Conservation (phyloP, 2,888 invertebrate species). For the Xylota sylvarum region DNA sequence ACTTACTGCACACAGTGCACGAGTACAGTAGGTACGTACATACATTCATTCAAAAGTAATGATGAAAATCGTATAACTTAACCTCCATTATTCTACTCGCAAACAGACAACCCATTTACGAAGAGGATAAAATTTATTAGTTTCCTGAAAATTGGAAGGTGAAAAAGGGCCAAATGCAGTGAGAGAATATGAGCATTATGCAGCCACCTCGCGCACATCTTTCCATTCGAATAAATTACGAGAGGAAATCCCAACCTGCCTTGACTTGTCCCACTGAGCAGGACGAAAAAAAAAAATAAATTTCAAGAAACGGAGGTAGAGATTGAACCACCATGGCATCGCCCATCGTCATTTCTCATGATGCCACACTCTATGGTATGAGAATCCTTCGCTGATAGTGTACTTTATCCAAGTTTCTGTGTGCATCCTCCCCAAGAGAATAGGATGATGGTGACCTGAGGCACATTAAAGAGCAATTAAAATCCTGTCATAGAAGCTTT, state of each 20-base stretch:
- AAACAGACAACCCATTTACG: conserved; percentile 72
- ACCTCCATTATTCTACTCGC: conserved; percentile 64
- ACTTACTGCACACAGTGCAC: conserved; percentile 20
- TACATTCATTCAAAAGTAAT: conserved; percentile 48
- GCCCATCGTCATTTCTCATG: conserved; percentile 60
- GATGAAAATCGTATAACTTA: conserved; percentile 70
- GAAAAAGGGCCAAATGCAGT: conserved; percentile 31
- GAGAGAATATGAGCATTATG: conserved; percentile 38
- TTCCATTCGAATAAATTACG: conserved; percentile 66
- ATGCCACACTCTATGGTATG: conserved; percentile 15
- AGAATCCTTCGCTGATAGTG: conserved; percentile 55
- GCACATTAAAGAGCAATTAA: conserved; percentile 77
- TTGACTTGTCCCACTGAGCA: conserved; percentile 40
- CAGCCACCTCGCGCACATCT: conserved; percentile 37
- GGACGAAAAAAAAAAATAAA: conserved; percentile 7
- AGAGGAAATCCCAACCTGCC: conserved; percentile 45
- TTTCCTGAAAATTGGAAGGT: conserved; percentile 60
- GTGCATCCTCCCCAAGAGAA: conserved; percentile 43
- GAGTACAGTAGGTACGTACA: conserved; percentile 23
- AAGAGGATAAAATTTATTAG: conserved; percentile 72
- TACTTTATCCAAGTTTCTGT: conserved; percentile 55
- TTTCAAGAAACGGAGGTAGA: conserved; percentile 41
- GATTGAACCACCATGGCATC: conserved; percentile 30
- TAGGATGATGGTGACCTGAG: conserved; percentile 71
- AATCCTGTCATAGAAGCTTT: conserved; percentile 77